Evolutionary conservation across 2,797 vertebrate species (phyloP), one percentile per base, ranked within the genome.

Genomic region (Etheostoma perlongum): DNA sequence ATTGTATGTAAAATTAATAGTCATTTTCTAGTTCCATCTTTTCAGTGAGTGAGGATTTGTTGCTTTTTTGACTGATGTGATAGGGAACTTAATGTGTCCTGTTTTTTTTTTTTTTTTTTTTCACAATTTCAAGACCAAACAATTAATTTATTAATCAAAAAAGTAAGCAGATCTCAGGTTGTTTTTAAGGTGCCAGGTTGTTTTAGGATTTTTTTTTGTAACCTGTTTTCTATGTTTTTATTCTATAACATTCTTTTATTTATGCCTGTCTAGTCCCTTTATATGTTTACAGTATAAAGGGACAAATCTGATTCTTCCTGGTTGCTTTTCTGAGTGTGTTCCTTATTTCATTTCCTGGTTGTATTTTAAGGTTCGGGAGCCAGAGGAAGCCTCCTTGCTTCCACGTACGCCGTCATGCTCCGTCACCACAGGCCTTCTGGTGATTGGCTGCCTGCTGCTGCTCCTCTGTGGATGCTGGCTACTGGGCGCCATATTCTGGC

Each of bases 401-500:
- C 91, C 91, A 10, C 81, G 77, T 21, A 86, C 73, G 58, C 86
- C 86, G 1, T 58, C 61, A 0, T 95, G 95, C 73, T 95, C 95
- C 0, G 6, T 84, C 75, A 93, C 93, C 42, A 88, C 73, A 0
- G 81, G 66, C 49, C 91, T 96, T 33, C 71, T 95, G 57, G 73
- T 90, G 44, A 84, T 94, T 1, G 92, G 92, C 55, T 86, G 86
- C n/a, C 86, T 95, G 64, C 79, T 96, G 77, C 72, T 96, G 61
- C 74, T 94, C 8, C 88, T 96, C 54, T 88, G 88, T 23, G 89
- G 85, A 0, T 83, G 91, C 71, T 96, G 95, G 95, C 74, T 96
- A 1, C 68, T 96, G 2, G 92, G 91, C 73, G 93, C 95, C 13
- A 66, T 94, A 27, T 91, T 95, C 70, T 96, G 95, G 95, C 67